Evolutionary conservation across 2,797 vertebrate species (phyloP), one percentile per base, ranked within the genome.

Genomic region (Onychomys arenicola): DNA sequence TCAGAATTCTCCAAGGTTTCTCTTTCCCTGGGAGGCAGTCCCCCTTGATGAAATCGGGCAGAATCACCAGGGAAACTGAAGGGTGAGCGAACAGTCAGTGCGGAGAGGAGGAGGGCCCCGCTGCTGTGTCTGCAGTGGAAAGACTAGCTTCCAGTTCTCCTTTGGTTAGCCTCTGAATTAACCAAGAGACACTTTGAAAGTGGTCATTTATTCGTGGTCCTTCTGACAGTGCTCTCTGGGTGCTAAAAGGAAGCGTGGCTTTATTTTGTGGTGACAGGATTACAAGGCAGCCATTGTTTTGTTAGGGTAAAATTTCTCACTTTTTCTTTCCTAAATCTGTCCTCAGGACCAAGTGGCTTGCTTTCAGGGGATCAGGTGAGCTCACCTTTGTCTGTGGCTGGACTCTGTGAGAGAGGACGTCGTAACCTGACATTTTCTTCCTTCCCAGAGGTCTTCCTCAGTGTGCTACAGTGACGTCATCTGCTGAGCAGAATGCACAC

Each of bases 391-490:
- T 59, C 49, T 32, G 43, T 43, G 8, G 57, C 12, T 71, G 25
- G 57, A 89, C 94, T 89, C 90, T 85, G 43, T 71, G 65, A 86
- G 43, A 90, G 52, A 55, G 21, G 14, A 82, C 93, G 75, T 34
- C 43, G 63, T n/a, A 65, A 86, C 86, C 91, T 94, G 25, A 27
- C 46, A 4, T 61, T 95, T 89, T 55, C 5, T 43, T 97, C 84
- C 94, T 78, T 43, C 84, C 86, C 95, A 93, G 97, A 96, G 94
- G 46, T 87, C 77, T 93, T 82, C 32, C 71, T 90, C 93, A 14
- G 65, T 90, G 75, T 17, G 82, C 40, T 87, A 5, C 6, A n/a
- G 40, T 76, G 57, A 89, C 1, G 3, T 19, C 17, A 43, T 92
- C 85, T 84, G 86, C 94, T 55, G 61, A 81, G 78, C 57, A 67